A percentile compares a stretch with the other conserved stretches of the same genome.
These are phyloP conservation scores for Colius striatus DNA, from an alignment of 2,113 vertebrate species.

Conservation along the genomic window DNA sequence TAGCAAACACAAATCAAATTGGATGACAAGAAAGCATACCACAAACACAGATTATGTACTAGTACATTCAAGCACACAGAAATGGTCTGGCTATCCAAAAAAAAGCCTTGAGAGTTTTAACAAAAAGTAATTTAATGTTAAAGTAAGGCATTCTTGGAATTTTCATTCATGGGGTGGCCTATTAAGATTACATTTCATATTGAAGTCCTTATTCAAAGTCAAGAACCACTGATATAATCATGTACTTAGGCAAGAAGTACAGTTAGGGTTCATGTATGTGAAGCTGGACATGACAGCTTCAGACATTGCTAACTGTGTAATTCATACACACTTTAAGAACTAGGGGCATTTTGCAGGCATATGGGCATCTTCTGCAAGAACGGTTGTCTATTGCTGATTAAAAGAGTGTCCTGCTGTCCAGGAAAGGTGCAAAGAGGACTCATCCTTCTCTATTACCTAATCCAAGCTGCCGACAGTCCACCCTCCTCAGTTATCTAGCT, in stretches of 20 bases:
- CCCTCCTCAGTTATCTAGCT: not conserved
- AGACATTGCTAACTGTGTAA: accelerated
- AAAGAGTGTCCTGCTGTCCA: not conserved
- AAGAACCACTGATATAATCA: not conserved
- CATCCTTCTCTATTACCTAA: not conserved
- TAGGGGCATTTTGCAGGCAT: accelerated
- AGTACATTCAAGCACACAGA: not conserved
- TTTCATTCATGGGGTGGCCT: not conserved
- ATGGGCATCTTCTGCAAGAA: not conserved
- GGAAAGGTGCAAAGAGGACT: not conserved
- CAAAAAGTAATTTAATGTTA: not conserved
- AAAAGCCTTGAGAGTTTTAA: not conserved
- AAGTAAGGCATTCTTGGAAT: not conserved
- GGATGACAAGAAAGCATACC: not conserved
- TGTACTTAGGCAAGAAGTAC: not conserved
- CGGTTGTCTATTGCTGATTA: not conserved
- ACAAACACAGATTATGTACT: not conserved
- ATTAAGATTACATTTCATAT: not conserved
- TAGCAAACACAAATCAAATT: not conserved
- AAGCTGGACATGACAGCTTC: not conserved
- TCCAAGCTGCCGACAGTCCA: not conserved
- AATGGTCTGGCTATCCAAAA: not conserved
- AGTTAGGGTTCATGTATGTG: accelerated
- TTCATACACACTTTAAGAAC: not conserved
- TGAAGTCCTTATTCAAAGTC: not conserved